These are phyloP conservation scores for Alloscopus bannaensis DNA, from an alignment of 2,888 invertebrate species.

Conservation along the genomic window DNA sequence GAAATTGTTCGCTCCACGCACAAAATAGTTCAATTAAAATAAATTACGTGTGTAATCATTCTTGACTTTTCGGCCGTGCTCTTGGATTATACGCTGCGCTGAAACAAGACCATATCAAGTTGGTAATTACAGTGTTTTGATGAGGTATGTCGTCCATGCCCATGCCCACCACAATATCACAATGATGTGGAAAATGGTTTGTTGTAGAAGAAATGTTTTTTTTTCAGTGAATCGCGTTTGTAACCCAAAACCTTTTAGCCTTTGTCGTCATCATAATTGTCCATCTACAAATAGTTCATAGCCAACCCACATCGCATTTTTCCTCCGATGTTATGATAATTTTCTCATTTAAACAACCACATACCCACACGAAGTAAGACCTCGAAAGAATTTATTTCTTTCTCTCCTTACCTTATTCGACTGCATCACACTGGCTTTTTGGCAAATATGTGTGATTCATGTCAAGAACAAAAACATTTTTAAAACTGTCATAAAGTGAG, in stretches of 20 bases:
- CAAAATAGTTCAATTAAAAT: slow-evolving; percentile 37
- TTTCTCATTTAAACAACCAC: slow-evolving; percentile 10
- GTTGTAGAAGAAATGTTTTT: too few relatives aligned
- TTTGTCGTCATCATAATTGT: too few relatives aligned
- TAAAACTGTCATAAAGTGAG: slow-evolving; percentile 57
- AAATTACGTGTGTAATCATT: slow-evolving; percentile 5
- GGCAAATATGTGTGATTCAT: slow-evolving; percentile 52
- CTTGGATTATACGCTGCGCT: slow-evolving; percentile 6
- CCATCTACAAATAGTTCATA: too few relatives aligned
- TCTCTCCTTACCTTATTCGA: not conserved
- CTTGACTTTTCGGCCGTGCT: not conserved
- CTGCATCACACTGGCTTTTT: slow-evolving; percentile 6
- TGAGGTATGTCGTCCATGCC: too few relatives aligned
- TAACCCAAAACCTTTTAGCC: slow-evolving; percentile 7
- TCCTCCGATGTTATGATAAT: too few relatives aligned
- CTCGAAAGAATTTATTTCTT: too few relatives aligned
- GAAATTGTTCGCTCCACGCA: not conserved
- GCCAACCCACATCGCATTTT: too few relatives aligned
- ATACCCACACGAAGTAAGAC: too few relatives aligned
- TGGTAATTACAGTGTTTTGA: slow-evolving; percentile 28
- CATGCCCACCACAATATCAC: too few relatives aligned
- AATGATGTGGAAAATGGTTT: too few relatives aligned
- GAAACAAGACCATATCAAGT: slow-evolving; percentile 17
- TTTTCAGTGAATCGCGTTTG: too few relatives aligned
- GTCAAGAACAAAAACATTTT: slow-evolving; percentile 62